Evolutionary conservation across 2,888 invertebrate species (phyloP).

Genomic region (Drosophila longiperda): DNA sequence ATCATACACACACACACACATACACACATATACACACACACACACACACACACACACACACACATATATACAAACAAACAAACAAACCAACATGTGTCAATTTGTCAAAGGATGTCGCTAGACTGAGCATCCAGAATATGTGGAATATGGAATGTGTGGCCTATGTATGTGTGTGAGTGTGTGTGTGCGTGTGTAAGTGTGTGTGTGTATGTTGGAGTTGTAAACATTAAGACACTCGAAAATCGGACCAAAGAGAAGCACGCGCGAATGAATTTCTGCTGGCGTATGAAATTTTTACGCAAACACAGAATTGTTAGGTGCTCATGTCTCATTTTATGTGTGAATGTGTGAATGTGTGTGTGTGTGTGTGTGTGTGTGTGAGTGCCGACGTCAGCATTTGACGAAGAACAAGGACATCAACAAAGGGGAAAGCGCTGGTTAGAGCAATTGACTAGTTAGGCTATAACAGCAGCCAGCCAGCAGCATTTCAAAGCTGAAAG

Average conservation of each 20-base stretch:
- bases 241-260: constrained; percentile 43
- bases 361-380: constrained; percentile 25
- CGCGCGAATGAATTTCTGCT: constrained; percentile 75
- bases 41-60: background rate
- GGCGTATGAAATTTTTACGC: constrained; percentile 73
- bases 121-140: constrained; percentile 32
- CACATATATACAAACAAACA: background rate
- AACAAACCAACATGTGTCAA: constrained; percentile 39
- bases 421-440: constrained; percentile 4
- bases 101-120: constrained; percentile 57
- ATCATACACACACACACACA: constrained; percentile 40
- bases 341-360: constrained; percentile 3
- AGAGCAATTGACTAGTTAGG: constrained; percentile 32
- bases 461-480: constrained; percentile 21
- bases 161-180: background rate
- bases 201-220: background rate
- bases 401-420: constrained; percentile 36
- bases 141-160: background rate
- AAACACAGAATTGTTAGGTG: constrained; percentile 36
- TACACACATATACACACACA: constrained; percentile 4
- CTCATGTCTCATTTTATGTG: background rate
- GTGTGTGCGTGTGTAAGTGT: background rate
- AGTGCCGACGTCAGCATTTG: constrained; percentile 67
- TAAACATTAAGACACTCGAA: constrained; percentile 9
- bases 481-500: constrained; percentile 59